phyloP scores from a whole-genome alignment of 2,113 vertebrate species.

The Castor canadensis region DNA sequence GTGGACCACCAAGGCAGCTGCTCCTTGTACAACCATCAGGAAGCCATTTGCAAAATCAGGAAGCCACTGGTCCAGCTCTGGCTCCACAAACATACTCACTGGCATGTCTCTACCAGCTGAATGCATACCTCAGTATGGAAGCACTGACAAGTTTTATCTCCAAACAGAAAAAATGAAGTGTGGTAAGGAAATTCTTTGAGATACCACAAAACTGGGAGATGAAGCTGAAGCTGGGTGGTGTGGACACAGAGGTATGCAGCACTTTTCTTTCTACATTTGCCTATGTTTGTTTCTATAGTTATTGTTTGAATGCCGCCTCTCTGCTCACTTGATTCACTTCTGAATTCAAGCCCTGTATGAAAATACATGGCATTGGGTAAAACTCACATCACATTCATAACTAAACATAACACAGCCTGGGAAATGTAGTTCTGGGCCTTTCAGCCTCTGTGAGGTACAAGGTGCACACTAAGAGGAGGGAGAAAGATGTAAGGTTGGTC shows the following conservation, averaged over 20 bases:
- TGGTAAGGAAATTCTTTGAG: background rate
- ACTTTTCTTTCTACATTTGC: background rate
- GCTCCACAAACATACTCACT: slow-evolving; percentile 26
- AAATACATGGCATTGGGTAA: background rate
- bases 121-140: background rate
- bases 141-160: slow-evolving; percentile 11
- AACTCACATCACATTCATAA: background rate
- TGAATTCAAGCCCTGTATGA: background rate
- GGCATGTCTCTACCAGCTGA: background rate
- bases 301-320: background rate
- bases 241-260: background rate
- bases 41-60: slow-evolving; percentile 50
- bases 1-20: slow-evolving; percentile 53
- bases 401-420: background rate
- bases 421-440: background rate
- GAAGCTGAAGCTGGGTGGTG: background rate
- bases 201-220: background rate
- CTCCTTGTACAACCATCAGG: slow-evolving; percentile 33
- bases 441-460: background rate
- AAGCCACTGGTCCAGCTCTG: slow-evolving; percentile 15
- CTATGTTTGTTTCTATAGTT: background rate
- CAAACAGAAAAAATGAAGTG: background rate
- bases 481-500: background rate
- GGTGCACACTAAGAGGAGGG: background rate
- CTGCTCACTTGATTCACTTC: background rate